phyloP scores from a whole-genome alignment of 2,888 invertebrate species.

The Petrolisthes manimaculis region DNA sequence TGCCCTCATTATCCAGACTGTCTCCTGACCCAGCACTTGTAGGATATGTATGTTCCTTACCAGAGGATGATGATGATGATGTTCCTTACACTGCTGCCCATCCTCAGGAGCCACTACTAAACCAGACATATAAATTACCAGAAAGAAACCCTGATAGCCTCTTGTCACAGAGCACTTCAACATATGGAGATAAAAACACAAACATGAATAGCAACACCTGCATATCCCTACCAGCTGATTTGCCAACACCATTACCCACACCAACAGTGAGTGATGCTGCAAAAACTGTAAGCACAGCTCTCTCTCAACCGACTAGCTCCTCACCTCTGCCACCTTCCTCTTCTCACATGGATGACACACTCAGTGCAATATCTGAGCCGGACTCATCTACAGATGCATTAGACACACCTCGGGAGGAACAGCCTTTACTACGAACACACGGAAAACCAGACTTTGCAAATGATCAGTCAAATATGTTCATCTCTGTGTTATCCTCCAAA shows the following conservation, averaged over 20 bases:
- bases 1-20: slow-evolving; percentile 35
- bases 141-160: neutral
- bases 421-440: slow-evolving; percentile 9
- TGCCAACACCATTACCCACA: slow-evolving; percentile 45
- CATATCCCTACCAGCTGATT: slow-evolving; percentile 10
- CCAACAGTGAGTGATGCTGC: slow-evolving; percentile 27
- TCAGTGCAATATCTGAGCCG: slow-evolving; percentile 33
- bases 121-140: too few relatives aligned
- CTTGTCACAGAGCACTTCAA: neutral
- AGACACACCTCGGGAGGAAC: slow-evolving; percentile 41
- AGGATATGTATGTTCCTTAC: slow-evolving; percentile 48
- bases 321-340: neutral
- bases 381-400: slow-evolving; percentile 37
- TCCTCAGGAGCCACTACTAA: neutral
- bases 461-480: neutral
- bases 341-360: slow-evolving; percentile 18
- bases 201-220: neutral
- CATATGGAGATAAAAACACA: neutral
- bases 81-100: slow-evolving; percentile 43
- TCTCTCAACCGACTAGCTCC: neutral
- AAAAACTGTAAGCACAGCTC: neutral
- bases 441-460: neutral
- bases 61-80: slow-evolving; percentile 52
- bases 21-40: slow-evolving; percentile 41
- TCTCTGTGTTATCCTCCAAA: slow-evolving; percentile 20